Conservation (phyloP, 1,140 invertebrate genomes). For the Lasioglossum baleicum region DNA sequence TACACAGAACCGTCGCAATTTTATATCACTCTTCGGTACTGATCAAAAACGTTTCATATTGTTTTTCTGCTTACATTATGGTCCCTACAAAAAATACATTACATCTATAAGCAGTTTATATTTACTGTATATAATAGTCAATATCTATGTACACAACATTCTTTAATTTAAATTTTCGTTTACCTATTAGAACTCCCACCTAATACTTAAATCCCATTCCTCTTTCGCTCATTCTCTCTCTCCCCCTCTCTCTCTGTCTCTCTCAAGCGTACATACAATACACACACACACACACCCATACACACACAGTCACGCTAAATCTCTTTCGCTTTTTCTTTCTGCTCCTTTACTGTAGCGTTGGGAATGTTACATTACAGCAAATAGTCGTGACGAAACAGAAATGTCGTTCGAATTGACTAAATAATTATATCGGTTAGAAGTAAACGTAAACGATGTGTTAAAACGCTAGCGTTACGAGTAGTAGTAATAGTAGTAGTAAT, state of each 20-base stretch:
- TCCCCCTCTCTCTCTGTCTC: not conserved
- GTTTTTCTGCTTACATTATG: slow-evolving; percentile 67
- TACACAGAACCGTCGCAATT: slow-evolving; percentile 34
- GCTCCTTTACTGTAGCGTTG: slow-evolving; percentile 22
- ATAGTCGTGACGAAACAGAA: slow-evolving; percentile 33
- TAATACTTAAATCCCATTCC: slow-evolving; percentile 51
- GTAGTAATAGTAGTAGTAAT: slow-evolving; percentile 26
- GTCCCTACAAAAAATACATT: slow-evolving; percentile 77
- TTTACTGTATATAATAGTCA: slow-evolving; percentile 59
- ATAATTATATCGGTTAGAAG: slow-evolving; percentile 30
- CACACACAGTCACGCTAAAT: not conserved
- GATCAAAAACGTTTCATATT: slow-evolving; percentile 39
- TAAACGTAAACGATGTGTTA: slow-evolving; percentile 30
- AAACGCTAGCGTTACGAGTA: slow-evolving; percentile 28
- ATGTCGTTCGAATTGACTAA: slow-evolving; percentile 16
- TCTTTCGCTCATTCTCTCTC: not conserved
- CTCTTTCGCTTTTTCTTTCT: slow-evolving; percentile 8
- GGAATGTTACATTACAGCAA: slow-evolving; percentile 54
- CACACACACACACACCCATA: not conserved
- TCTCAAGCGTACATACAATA: not conserved
- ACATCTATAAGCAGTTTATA: slow-evolving; percentile 75
- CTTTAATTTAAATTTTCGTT: slow-evolving; percentile 47
- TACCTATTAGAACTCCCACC: slow-evolving; percentile 45
- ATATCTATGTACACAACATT: slow-evolving; percentile 70
- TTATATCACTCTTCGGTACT: slow-evolving; percentile 52